A percentile compares a stretch with the other conserved stretches of the same genome.
Evolutionary conservation across 1,140 invertebrate genomes (phyloP).

Genomic region (Gonatopus flavifemur): DNA sequence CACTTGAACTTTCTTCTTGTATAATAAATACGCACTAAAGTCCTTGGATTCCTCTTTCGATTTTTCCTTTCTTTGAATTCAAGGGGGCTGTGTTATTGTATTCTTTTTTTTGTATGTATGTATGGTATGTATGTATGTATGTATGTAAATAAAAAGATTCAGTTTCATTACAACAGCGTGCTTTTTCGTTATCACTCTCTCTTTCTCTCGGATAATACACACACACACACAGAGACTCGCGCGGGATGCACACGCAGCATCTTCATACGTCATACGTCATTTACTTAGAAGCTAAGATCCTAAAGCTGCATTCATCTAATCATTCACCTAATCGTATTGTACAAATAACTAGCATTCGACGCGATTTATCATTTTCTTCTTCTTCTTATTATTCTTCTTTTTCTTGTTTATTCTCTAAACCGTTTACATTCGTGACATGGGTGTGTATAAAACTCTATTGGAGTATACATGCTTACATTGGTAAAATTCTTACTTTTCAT

Average conservation of each 20-base stretch:
- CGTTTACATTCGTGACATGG: conserved; percentile 56
- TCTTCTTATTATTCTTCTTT: no score
- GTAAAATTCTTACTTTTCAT: conserved; percentile 49
- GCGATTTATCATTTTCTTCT: no score
- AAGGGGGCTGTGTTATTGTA: no score
- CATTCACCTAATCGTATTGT: conserved; percentile 58
- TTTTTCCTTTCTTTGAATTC: conserved; percentile 41
- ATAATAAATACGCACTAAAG: conserved; percentile 58
- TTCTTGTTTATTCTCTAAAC: conserved; percentile 51
- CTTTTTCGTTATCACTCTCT: no score
- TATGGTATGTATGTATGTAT: no score
- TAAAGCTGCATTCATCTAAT: conserved; percentile 57
- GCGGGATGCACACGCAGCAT: no score
- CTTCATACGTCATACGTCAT: no score
- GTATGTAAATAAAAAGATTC: conserved; percentile 53
- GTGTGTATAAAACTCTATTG: conserved; percentile 59
- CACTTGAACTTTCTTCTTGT: conserved; percentile 55
- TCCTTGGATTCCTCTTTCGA: conserved; percentile 35
- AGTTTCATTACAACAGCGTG: conserved; percentile 45
- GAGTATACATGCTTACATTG: conserved; percentile 58
- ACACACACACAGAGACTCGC: no score
- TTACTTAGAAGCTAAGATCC: conserved; percentile 51
- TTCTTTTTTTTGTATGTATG: no score
- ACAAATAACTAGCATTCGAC: conserved; percentile 58
- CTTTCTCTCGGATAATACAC: no score